Conservation (phyloP, 1,140 invertebrate genomes). For the Temnothorax curvispinosus region DNA sequence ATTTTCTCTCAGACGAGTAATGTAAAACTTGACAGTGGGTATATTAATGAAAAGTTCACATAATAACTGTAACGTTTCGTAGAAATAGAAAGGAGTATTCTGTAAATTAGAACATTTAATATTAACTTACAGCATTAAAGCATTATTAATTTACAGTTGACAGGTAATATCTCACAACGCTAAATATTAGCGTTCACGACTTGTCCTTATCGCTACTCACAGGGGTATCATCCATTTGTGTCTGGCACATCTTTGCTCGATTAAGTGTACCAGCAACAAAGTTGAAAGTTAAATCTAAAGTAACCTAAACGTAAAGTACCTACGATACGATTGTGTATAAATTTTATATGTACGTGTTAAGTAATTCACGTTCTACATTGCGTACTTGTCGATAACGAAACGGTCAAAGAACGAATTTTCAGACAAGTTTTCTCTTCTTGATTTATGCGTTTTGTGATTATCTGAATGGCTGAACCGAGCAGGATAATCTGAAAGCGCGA, state of each 20-base stretch:
- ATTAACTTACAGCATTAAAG: not conserved
- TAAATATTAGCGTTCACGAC: not conserved
- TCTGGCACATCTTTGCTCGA: not conserved
- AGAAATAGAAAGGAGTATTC: not conserved
- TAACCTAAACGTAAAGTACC: not conserved
- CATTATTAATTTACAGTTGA: constrained; percentile 30
- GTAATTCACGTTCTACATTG: constrained; percentile 25
- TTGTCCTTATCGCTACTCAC: constrained; percentile 14
- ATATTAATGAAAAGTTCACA: not conserved
- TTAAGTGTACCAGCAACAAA: not conserved
- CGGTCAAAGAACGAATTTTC: not conserved
- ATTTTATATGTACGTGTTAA: not conserved
- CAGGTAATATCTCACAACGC: not conserved
- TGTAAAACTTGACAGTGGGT: not conserved
- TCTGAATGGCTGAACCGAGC: not conserved
- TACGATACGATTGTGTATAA: constrained; percentile 7
- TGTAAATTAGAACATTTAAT: not conserved
- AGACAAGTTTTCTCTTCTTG: not conserved
- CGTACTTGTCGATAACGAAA: not conserved
- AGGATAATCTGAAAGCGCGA: not conserved
- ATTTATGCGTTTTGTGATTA: not conserved
- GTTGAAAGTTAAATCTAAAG: not conserved
- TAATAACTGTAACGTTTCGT: not conserved
- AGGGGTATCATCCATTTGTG: not conserved
- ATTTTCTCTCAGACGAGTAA: not conserved